These are phyloP conservation scores for Ciconia stormi DNA, from an alignment of 2,113 vertebrate genomes.

Conservation along the genomic window DNA sequence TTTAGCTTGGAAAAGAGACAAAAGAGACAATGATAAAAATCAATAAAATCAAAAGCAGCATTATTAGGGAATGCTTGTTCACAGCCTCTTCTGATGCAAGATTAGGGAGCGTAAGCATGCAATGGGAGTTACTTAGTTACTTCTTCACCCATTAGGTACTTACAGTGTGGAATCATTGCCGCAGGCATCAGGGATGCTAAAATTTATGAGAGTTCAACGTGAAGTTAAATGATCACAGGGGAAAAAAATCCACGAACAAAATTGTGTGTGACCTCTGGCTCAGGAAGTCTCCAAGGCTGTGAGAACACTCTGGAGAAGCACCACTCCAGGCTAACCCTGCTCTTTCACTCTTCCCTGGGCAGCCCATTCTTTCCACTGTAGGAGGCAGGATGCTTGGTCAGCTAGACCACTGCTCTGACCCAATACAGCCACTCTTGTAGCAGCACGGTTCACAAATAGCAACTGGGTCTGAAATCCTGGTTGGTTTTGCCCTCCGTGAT, in stretches of 20 bases:
- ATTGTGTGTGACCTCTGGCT: not conserved
- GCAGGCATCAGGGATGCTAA: not conserved
- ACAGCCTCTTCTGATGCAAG: not conserved
- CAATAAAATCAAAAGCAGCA: not conserved
- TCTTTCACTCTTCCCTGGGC: not conserved
- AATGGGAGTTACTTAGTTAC: not conserved
- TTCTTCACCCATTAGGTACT: not conserved
- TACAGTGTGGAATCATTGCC: not conserved
- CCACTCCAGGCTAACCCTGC: not conserved
- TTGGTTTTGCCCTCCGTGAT: not conserved
- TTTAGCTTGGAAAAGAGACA: not conserved
- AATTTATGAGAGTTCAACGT: not conserved
- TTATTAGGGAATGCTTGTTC: not conserved
- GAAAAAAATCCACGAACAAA: not conserved
- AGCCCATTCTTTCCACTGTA: not conserved
- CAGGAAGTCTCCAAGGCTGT: not conserved
- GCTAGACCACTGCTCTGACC: not conserved
- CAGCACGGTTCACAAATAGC: not conserved
- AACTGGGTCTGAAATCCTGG: not conserved
- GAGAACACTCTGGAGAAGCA: not conserved
- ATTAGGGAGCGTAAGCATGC: not conserved
- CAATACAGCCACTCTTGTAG: not conserved
- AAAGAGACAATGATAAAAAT: not conserved
- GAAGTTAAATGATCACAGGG: not conserved
- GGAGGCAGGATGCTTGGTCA: not conserved